Conservation (phyloP, 1,140 invertebrate species). For the Apis cerana region DNA sequence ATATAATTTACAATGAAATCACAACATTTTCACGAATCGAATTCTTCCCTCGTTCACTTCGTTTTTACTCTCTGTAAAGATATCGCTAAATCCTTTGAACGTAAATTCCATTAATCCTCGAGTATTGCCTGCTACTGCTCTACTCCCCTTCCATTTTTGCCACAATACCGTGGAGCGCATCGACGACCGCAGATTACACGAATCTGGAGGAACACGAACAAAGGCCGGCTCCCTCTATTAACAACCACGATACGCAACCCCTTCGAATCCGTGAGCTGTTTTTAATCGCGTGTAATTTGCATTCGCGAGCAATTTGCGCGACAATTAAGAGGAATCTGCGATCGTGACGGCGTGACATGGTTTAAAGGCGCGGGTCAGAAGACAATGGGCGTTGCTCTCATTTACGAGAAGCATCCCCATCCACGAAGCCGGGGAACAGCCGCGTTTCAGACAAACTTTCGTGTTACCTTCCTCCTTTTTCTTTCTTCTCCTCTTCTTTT, state of each 20-base stretch:
- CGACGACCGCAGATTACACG: not conserved
- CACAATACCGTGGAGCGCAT: too few species aligned
- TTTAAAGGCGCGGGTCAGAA: constrained; percentile 20
- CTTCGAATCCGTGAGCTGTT: constrained; percentile 2
- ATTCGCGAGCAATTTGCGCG: constrained; percentile 30
- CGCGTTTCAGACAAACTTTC: constrained; percentile 29
- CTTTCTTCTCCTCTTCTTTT: not conserved
- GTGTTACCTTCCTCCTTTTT: not conserved
- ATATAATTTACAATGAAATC: too few species aligned
- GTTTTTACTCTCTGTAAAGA: too few species aligned
- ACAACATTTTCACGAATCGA: too few species aligned
- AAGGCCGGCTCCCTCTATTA: too few species aligned
- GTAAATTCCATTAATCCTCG: too few species aligned
- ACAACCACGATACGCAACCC: too few species aligned
- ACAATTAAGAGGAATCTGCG: constrained; percentile 27
- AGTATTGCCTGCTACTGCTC: too few species aligned
- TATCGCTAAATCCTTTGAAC: too few species aligned
- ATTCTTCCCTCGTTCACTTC: too few species aligned
- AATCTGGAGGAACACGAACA: not conserved
- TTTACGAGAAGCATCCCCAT: constrained; percentile 27
- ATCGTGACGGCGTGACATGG: constrained; percentile 22
- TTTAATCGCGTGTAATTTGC: constrained; percentile 34
- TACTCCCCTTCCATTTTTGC: too few species aligned
- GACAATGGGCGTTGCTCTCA: constrained; percentile 38
- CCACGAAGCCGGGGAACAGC: not conserved